These are phyloP conservation scores for Ceratothoa steindachneri DNA, from an alignment of 2,888 invertebrate species.

Conservation along the genomic window DNA sequence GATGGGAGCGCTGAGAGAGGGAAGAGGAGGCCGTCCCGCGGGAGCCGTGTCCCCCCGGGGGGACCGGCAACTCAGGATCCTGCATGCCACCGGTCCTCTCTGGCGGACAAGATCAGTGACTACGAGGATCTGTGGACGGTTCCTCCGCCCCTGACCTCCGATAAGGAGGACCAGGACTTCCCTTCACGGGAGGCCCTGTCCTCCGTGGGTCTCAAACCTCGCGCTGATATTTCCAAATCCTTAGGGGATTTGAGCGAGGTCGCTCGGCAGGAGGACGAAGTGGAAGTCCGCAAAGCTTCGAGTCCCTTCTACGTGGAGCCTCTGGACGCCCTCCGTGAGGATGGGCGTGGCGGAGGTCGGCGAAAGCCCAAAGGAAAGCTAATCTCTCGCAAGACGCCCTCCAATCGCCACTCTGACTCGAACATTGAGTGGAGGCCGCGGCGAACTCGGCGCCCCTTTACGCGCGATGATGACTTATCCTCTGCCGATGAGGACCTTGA, in stretches of 20 bases:
- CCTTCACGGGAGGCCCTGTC: conserved; percentile 23
- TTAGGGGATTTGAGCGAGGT: conserved; percentile 44
- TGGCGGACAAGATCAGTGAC: conserved; percentile 88
- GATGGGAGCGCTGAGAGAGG: conserved; percentile 24
- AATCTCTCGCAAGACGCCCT: conserved; percentile 26
- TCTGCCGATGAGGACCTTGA: neutral
- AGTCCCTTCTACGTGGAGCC: conserved; percentile 88
- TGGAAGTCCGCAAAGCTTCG: conserved; percentile 50
- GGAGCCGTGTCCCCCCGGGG: conserved; percentile 59
- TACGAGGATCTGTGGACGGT: conserved; percentile 91
- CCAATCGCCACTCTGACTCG: conserved; percentile 44
- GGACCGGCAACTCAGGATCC: conserved; percentile 77
- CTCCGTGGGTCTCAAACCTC: conserved; percentile 42
- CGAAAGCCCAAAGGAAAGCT: neutral
- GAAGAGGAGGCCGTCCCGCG: conserved; percentile 20
- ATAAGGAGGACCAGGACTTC: conserved; percentile 14
- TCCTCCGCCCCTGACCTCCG: conserved; percentile 48
- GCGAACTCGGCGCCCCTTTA: neutral
- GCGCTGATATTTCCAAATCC: conserved; percentile 41
- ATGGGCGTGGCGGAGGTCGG: conserved; percentile 18
- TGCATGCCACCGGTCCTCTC: conserved; percentile 73
- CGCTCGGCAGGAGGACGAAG: conserved; percentile 23
- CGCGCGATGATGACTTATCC: neutral
- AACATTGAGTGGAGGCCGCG: conserved; percentile 41
- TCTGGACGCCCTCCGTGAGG: conserved; percentile 66